A percentile compares a stretch with the other conserved stretches of the same genome.
phyloP scores from a whole-genome alignment of 2,113 vertebrate genomes.

The Trematocara macrostoma region DNA sequence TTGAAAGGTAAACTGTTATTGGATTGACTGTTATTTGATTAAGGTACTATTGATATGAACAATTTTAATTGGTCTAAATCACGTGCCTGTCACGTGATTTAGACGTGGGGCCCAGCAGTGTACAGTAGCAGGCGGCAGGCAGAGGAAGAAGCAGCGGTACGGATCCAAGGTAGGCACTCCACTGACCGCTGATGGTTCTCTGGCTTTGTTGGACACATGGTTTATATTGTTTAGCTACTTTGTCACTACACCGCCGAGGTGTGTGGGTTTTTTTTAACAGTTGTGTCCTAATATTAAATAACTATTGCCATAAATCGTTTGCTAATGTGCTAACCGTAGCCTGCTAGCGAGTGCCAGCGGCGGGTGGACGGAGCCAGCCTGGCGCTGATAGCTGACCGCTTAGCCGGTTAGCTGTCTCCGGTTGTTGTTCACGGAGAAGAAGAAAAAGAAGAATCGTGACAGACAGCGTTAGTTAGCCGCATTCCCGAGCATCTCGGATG shows the following conservation, averaged over 20 bases:
- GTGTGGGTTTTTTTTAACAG: not conserved
- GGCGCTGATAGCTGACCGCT: conserved; percentile 25
- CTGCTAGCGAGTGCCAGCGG: conserved; percentile 30
- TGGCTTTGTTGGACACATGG: not conserved
- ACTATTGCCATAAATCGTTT: not conserved
- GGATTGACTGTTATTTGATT: not conserved
- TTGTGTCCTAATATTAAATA: not conserved
- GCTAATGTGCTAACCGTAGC: conserved; percentile 42
- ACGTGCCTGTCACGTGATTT: conserved; percentile 72
- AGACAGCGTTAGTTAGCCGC: not conserved
- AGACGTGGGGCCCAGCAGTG: conserved; percentile 67
- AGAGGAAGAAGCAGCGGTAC: conserved; percentile 13
- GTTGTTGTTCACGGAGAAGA: not conserved
- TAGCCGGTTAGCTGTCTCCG: conserved; percentile 28
- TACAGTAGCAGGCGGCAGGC: conserved; percentile 23
- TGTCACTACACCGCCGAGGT: fast-evolving
- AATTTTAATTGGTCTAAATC: conserved; percentile 38
- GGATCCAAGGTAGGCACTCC: conserved; percentile 24
- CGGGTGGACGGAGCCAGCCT: conserved; percentile 23
- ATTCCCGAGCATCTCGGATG: not conserved
- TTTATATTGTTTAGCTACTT: not conserved
- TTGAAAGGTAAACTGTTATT: not conserved
- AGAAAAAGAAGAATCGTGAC: not conserved
- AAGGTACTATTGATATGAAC: not conserved
- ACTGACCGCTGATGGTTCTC: not conserved